phyloP scores from a whole-genome alignment of 2,888 invertebrate species.

The Aphidius colemani region DNA sequence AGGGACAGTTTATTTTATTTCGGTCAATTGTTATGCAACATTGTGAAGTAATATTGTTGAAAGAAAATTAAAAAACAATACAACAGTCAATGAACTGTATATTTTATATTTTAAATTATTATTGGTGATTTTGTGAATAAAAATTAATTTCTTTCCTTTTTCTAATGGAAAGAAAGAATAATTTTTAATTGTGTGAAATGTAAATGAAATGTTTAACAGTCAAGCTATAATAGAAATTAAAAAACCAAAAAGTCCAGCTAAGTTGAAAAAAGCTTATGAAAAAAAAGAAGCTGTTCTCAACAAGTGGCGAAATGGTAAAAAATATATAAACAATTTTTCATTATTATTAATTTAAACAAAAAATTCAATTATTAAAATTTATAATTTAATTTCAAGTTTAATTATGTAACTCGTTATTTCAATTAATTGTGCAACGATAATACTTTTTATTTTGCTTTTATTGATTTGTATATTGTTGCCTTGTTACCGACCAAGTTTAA shows the following conservation, averaged over 20 bases:
- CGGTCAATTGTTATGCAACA: no score
- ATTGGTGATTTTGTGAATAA: background rate
- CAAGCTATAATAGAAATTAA: conserved; percentile 36
- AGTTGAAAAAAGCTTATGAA: conserved; percentile 60
- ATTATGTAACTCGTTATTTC: background rate
- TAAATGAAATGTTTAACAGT: conserved; percentile 38
- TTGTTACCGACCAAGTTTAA: no score
- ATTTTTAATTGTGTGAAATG: conserved; percentile 27
- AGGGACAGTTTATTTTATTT: no score
- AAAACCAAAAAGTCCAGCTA: conserved; percentile 60
- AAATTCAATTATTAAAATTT: background rate
- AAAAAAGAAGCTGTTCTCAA: conserved; percentile 61
- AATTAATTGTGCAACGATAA: background rate
- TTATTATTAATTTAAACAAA: background rate
- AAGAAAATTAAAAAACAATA: no score
- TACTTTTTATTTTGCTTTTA: background rate
- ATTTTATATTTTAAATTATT: background rate
- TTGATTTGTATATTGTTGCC: background rate
- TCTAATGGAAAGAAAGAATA: background rate
- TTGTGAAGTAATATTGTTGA: no score
- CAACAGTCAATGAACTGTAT: no score
- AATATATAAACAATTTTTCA: background rate
- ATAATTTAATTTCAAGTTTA: background rate
- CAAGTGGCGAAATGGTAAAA: conserved; percentile 64
- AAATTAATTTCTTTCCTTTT: background rate